Base-by-base conservation (phyloP, 2,888 invertebrate species). In the Exephanes ischioxanthus region DNA sequence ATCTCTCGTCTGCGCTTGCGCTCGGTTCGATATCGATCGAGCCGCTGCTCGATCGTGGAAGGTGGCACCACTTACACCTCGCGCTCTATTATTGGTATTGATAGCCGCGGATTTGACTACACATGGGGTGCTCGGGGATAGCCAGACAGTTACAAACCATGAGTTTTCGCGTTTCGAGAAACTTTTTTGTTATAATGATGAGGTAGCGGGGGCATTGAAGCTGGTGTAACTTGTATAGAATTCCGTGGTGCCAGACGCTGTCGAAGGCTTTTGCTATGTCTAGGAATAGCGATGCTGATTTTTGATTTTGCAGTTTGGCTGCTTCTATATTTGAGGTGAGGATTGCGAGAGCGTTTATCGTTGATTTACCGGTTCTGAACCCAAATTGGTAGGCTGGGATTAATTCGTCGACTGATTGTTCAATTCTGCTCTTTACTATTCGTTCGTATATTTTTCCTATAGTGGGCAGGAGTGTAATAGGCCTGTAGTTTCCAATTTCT, bases 381-480 rank as follows among this genome's bases (percentile, higher is more conserved):
- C 55, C 55, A n/a, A 55, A 55, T 55, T 55, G 51, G 51, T 51
- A n/a, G 26, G 14, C 0, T 33, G 67, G 55, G 30, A 30, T 30
- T 30, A 30, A 30, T 30, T 55, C 30, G 19, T 9, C 58, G 14
- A 79, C 53, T 16, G 68, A n/a, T 55, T 79, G 11, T 58, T 70
- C 30, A 14, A 79, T 11, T 55, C 55, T 45, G 33, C 11, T 19
- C n/a, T 70, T 79, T 3, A 80, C 76, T 19, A 48, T 61, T 73
- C 48, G 19, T 63, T 80, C 80, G 37, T 45, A 75, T 4, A 80
- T 33, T 51, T 80, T 75, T 30, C 75, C 80, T 9, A 80, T 58
- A 2, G 73, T 45, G 5, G 72, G 61, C 19, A 80, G 63, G 7
- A 80, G 63, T 19, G 26, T 73, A 19, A 80, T 61, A 9, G 80